These are phyloP conservation scores for Pollachius pollachius DNA, from an alignment of 2,113 vertebrate species.

Conservation along the genomic window DNA sequence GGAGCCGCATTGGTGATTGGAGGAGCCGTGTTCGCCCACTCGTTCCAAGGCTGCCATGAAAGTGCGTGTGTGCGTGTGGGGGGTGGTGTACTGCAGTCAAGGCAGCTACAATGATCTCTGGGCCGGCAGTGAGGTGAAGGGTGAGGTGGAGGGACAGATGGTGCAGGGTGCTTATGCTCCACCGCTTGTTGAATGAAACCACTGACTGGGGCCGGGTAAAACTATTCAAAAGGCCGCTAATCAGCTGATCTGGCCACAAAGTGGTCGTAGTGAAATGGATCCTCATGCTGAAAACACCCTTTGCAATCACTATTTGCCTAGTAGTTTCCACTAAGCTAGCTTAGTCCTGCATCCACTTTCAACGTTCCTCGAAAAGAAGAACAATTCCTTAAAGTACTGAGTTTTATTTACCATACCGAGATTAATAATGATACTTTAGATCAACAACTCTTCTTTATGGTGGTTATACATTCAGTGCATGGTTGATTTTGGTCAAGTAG, in stretches of 20 bases:
- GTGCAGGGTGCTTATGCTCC: conserved; percentile 30
- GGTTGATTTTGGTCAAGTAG: too few species aligned
- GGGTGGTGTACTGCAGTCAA: conserved; percentile 35
- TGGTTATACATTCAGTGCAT: too few species aligned
- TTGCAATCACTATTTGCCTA: too few species aligned
- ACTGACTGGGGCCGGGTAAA: conserved; percentile 38
- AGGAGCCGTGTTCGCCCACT: conserved; percentile 80
- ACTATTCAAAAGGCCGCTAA: conserved; percentile 10
- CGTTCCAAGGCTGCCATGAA: conserved; percentile 71
- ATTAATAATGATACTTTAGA: too few species aligned
- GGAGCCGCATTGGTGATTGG: conserved; percentile 88
- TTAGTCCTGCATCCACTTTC: too few species aligned
- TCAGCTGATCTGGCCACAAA: not conserved
- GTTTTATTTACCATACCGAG: too few species aligned
- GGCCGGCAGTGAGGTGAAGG: conserved; percentile 32
- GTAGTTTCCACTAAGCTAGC: too few species aligned
- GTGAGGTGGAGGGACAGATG: not conserved
- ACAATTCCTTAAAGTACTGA: too few species aligned
- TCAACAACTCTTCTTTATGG: too few species aligned
- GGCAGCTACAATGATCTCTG: conserved; percentile 57
- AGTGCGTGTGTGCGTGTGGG: conserved; percentile 78
- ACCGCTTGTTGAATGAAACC: conserved; percentile 44
- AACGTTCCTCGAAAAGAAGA: too few species aligned
- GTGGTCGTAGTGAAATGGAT: too few species aligned
- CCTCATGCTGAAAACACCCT: too few species aligned